These are phyloP conservation scores for Conchocele bisecta DNA, from an alignment of 2,888 invertebrate species.

Conservation along the genomic window DNA sequence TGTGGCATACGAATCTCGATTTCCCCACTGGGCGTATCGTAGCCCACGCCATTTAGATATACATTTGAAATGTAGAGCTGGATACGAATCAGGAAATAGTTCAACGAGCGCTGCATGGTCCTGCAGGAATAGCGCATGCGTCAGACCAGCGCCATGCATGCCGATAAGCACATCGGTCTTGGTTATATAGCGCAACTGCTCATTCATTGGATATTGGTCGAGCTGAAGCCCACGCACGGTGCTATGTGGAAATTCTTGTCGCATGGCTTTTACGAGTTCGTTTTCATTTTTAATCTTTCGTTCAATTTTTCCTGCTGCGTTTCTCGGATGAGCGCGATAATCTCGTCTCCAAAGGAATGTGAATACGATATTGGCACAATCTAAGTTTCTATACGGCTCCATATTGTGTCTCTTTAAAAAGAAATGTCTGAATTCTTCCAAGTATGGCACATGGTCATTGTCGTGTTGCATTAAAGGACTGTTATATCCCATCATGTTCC, in stretches of 20 bases:
- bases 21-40: conserved; percentile 15
- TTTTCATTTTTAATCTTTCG: conserved; percentile 79
- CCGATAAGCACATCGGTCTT: conserved; percentile 78
- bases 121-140: conserved; percentile 78
- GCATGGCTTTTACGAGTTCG: conserved; percentile 66
- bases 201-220: conserved; percentile 68
- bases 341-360: conserved; percentile 78
- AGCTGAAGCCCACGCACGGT: conserved; percentile 69
- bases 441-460: conserved; percentile 60
- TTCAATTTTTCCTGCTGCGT: conserved; percentile 72
- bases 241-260: conserved; percentile 48
- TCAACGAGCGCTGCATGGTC: conserved; percentile 74
- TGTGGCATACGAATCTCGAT: neutral
- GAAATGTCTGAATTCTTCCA: conserved; percentile 75
- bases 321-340: conserved; percentile 80
- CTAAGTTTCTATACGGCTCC: conserved; percentile 27
- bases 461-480: conserved; percentile 71
- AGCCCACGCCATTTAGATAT: conserved; percentile 52
- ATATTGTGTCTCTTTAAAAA: conserved; percentile 67
- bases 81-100: conserved; percentile 65
- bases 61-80: conserved; percentile 68
- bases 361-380: conserved; percentile 71
- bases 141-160: conserved; percentile 81
- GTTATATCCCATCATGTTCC: conserved; percentile 75
- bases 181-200: conserved; percentile 72